Base-by-base conservation (phyloP, 2,113 vertebrate genomes). In the Lamprotornis superbus region DNA sequence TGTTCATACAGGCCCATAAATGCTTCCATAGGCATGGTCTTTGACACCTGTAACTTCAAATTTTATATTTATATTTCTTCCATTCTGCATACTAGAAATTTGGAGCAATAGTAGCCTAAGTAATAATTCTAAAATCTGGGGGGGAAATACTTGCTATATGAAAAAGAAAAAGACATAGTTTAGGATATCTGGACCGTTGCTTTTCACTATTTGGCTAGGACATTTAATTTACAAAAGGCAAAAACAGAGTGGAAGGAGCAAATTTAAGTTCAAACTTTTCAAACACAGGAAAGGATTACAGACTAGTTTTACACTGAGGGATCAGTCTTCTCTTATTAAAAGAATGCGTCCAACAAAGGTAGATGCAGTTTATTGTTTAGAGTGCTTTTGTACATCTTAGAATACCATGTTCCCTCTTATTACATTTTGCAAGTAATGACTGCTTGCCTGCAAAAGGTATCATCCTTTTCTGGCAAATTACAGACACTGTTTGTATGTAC, bases 111-210 rank as follows among this genome's bases (percentile, higher is more conserved):
- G 3, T 39, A 40, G 47, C 7, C 5, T 21, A 55, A 70, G 6
- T 27, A 87, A 71, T 37, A 70, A 46, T 42, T 42, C 15, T 35
- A 31, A 89, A 93, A 67, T 31, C 7, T n/a, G 9, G 0, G 6
- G 0, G 7, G 2, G 1, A 7, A 76, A 55, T 39, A 61, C 1
- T 2, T 55, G 6, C 9, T 46, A 2, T 23, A 5, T 46, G 40
- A 75, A 55, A 91, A 73, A 52, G 46, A 21, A 49, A 24, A 84
- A 75, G 7, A 59, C 3, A 21, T 52, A 3, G 10, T 31, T 69
- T 46, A 56, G 27, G 39, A 59, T 69, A 31, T 11, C 23, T 64
- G 28, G 8, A 42, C 14, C 17, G 18, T 55, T 56, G 12, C 1
- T 73, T 84, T 82, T 69, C 35, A 42, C 15, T 35, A 13, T 42